Evolutionary conservation across 2,113 vertebrate species (phyloP), one percentile per base, ranked within the genome.

Genomic region (Bubo blakistoni): DNA sequence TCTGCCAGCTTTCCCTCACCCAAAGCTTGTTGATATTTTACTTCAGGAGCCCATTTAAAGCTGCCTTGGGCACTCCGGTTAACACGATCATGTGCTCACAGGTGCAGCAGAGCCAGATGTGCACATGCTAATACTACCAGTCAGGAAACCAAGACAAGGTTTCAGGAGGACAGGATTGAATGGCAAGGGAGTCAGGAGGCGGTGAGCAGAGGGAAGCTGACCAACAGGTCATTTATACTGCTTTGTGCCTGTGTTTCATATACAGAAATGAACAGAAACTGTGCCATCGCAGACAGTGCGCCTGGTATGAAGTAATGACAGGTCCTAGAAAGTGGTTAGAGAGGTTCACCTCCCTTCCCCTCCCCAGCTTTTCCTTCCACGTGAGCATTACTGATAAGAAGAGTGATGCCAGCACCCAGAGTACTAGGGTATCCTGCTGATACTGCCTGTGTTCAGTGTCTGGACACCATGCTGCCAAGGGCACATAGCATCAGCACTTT

Each of bases 401-500:
- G 30, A 57, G 6, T 0, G 0, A 34, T 34, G 26, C 32, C 51
- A 87, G 49, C 29, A 24, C 32, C 47, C 0, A 0, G 40, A 55
- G 12, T 47, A 54, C 36, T 0, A 0, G 42, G 4, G 18, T 24
- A 25, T 59, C 58, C 49, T 65, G 38, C 46, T 71, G 69, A 2
- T 38, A 51, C 34, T 25, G 7, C 78, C 61, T 7, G 21, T 40
- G 24, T 6, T 38, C 1, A 0, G 46, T 40, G 59, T 22, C 59
- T 12, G 15, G 69, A 19, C 17, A n/a, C 42, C 9, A 1, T 0
- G 19, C 27, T 8, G 65, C 30, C 13, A 65, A 65, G 30, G 44
- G 44, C 52, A 40, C 21, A 3, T 10, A 77, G 44, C 49, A 21
- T 42, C 19, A 42, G 36, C 34, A 32, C 38, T 66, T 77, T 16